These are phyloP conservation scores for Motacilla alba DNA, from an alignment of 2,113 vertebrate genomes.

Conservation along the genomic window DNA sequence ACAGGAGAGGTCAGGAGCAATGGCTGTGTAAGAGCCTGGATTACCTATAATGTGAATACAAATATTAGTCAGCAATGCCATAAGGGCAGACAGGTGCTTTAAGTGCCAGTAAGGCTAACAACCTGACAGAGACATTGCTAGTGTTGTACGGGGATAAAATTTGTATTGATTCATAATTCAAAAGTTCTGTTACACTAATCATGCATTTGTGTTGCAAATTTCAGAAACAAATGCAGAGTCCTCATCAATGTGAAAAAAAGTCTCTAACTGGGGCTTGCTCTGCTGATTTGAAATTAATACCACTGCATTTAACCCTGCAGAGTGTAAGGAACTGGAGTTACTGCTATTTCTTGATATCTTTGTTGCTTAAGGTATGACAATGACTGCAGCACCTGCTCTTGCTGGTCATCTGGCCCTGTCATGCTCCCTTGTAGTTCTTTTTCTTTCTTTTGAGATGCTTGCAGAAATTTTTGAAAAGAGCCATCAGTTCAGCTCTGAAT, in stretches of 20 bases:
- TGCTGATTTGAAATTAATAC: not conserved
- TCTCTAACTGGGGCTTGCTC: not conserved
- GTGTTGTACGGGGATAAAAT: not conserved
- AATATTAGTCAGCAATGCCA: not conserved
- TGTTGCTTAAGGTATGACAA: not conserved
- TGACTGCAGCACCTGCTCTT: not conserved
- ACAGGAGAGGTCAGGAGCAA: not conserved
- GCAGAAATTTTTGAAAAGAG: not conserved
- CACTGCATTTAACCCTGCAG: not conserved
- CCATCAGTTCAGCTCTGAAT: not conserved
- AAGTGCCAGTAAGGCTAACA: too few species aligned
- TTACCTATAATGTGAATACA: not conserved
- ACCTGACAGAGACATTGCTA: not conserved
- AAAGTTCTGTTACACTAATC: not conserved
- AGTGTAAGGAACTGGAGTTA: not conserved
- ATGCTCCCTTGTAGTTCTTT: not conserved
- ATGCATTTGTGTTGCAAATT: not conserved
- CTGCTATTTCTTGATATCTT: not conserved
- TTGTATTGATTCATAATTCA: not conserved
- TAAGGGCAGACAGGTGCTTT: not conserved
- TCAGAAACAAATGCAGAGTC: not conserved
- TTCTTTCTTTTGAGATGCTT: not conserved
- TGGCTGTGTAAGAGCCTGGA: not conserved
- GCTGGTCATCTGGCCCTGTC: not conserved
- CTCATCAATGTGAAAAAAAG: accelerated